These are phyloP conservation scores for Taenioides sp. DNA, from an alignment of 2,797 vertebrate species.

Conservation along the genomic window DNA sequence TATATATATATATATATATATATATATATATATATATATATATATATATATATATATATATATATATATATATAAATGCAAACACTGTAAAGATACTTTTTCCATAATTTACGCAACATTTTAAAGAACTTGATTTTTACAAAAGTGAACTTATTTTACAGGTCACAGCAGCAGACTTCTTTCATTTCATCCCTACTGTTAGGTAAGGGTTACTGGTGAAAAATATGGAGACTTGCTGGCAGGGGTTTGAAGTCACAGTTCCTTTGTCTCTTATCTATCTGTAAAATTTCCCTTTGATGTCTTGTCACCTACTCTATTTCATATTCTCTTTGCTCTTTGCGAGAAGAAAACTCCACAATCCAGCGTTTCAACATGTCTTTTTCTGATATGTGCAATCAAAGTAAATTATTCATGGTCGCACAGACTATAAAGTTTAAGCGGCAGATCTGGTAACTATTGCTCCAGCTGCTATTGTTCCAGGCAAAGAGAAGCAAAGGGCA, in stretches of 20 bases:
- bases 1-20: too few relatives aligned
- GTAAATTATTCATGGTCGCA: constrained; percentile 71
- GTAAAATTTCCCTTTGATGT: constrained; percentile 77
- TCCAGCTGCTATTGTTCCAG: constrained; percentile 73
- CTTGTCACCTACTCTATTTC: constrained; percentile 70
- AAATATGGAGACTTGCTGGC: constrained; percentile 48
- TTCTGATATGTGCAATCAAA: constrained; percentile 63
- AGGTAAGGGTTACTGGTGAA: constrained; percentile 51
- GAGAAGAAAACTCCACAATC: constrained; percentile 56
- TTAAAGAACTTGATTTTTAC: background rate
- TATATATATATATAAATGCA: background rate
- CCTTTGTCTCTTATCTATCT: constrained; percentile 74
- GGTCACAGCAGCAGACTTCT: background rate
- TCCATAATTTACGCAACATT: background rate
- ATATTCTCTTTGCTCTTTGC: constrained; percentile 76
- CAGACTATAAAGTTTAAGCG: constrained; percentile 64
- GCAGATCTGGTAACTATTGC: constrained; percentile 58
- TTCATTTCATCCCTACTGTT: constrained; percentile 41
- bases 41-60: too few relatives aligned
- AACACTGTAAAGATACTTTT: background rate
- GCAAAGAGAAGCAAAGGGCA: constrained; percentile 60
- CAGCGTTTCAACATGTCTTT: constrained; percentile 55
- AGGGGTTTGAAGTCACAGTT: constrained; percentile 68
- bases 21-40: background rate
- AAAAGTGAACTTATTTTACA: background rate